Base-by-base conservation (phyloP, 2,888 invertebrate species). In the Hipparchia sbordonii region DNA sequence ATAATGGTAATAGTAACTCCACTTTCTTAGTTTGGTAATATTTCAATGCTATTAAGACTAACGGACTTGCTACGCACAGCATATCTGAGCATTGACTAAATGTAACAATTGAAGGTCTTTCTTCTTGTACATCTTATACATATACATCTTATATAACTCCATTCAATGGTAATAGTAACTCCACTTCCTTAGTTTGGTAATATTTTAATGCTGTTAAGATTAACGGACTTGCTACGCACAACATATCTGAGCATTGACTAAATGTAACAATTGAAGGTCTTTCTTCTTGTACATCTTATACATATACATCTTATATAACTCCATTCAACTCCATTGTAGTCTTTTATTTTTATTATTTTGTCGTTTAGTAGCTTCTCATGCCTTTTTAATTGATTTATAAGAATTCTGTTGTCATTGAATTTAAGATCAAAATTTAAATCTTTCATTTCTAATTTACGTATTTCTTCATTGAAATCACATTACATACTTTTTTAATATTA, bases 1-100 rank as follows among this genome's bases (percentile, higher is more conserved):
- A 72, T 73, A 89, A 87, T 0, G 90, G 90, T 23, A 89, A 87
- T 0, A 90, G 90, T 23, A 87, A 75, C 7, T 85, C 81, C 0
- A 88, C 7, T 62, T 85, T 78, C 1, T 81, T 80, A 0, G 82
- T 84, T 23, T 80, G 79, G 9, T 74, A 77, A 79, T 89, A 91
- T 7, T 84, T 85, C 1, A 84, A 33, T 2, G 71, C 72, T 39
- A 85, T 85, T 10, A 88, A 51, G 39, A 83, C 62, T 0, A 87
- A 67, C 0, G 90, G 87, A 68, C 0, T 83, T 39, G 79, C 5
- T 0, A 75, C 51, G 73, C 87, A 87, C 2, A 86, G 71, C 2
- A 84, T 67, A 63, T 82, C 85, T 2, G 85, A 74, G 0, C 80
- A 70, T 6, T 80, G 0, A 87, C 80, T 0, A 67, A 70, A 6